phyloP scores from a whole-genome alignment of 2,888 invertebrate genomes.

The Hypselothyrea guttata region DNA sequence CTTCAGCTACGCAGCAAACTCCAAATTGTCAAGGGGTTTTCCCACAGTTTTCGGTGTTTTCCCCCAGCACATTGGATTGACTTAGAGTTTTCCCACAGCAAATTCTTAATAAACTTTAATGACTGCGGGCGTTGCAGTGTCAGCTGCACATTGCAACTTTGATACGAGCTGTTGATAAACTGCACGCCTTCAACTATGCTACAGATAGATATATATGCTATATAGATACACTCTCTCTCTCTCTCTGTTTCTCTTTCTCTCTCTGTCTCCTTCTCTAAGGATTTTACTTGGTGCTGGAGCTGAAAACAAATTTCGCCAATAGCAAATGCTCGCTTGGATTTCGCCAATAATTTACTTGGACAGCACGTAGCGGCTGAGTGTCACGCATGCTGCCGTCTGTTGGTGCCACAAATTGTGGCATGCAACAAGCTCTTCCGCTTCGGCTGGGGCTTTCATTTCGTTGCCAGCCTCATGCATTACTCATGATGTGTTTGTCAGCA shows the following conservation, averaged over 20 bases:
- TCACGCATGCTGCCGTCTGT: conserved; percentile 55
- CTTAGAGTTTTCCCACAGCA: conserved; percentile 45
- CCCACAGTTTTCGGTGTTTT: conserved; percentile 3
- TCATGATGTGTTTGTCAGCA: conserved; percentile 53
- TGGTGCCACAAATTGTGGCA: conserved; percentile 22
- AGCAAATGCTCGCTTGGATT: conserved; percentile 50
- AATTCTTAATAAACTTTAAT: conserved; percentile 75
- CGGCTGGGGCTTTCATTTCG: conserved; percentile 20
- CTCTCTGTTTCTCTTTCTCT: too few relatives aligned
- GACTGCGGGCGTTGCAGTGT: conserved; percentile 62
- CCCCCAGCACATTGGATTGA: conserved; percentile 31
- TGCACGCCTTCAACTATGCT: conserved; percentile 57
- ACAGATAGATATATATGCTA: not conserved
- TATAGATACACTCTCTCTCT: not conserved
- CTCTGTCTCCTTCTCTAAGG: too few relatives aligned
- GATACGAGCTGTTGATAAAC: conserved; percentile 57
- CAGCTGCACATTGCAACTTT: conserved; percentile 63
- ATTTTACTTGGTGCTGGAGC: conserved; percentile 2
- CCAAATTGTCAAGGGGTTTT: conserved; percentile 35
- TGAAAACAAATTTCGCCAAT: conserved; percentile 32
- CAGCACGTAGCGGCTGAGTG: conserved; percentile 55
- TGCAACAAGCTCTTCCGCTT: conserved; percentile 48
- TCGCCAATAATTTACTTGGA: conserved; percentile 69
- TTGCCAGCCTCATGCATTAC: conserved; percentile 68
- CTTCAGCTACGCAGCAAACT: conserved; percentile 10